A percentile compares a stretch with the other conserved stretches of the same genome.
Evolutionary conservation across 2,113 vertebrate genomes (phyloP).

Genomic region (Martes martes): DNA sequence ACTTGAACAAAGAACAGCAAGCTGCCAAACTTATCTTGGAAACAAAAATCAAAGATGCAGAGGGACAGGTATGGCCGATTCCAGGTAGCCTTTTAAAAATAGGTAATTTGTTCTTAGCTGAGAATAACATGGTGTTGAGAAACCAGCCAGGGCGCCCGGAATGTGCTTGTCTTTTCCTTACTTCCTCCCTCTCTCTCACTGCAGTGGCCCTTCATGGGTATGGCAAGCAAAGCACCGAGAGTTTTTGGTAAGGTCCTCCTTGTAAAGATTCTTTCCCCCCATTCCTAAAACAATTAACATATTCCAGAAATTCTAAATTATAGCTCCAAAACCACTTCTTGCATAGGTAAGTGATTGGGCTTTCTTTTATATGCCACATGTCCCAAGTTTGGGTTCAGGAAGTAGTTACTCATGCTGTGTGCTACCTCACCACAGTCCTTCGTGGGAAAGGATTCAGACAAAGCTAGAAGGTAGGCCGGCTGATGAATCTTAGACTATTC

Average conservation of each 20-base stretch:
- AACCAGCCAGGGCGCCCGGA: neutral
- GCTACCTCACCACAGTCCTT: neutral
- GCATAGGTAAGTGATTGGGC: neutral
- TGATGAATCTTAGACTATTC: neutral
- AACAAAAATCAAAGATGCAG: constrained; percentile 89
- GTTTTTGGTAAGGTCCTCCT: neutral
- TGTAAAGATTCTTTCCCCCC: neutral
- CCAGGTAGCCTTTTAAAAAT: neutral
- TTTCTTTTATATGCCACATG: fast-evolving
- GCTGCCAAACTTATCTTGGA: constrained; percentile 86
- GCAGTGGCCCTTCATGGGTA: neutral
- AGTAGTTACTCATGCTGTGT: neutral
- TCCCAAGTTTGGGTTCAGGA: neutral
- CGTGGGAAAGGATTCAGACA: neutral
- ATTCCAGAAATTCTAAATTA: neutral
- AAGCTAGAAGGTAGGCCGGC: neutral
- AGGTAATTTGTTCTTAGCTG: neutral
- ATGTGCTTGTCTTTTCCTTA: neutral
- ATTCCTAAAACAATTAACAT: neutral
- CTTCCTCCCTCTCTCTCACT: neutral
- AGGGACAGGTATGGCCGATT: constrained; percentile 83
- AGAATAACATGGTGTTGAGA: neutral
- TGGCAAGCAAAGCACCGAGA: neutral
- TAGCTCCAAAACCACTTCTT: neutral
- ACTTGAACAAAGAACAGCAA: constrained; percentile 85